These are phyloP conservation scores for Ips typographus DNA, from an alignment of 1,140 invertebrate genomes.

Conservation along the genomic window DNA sequence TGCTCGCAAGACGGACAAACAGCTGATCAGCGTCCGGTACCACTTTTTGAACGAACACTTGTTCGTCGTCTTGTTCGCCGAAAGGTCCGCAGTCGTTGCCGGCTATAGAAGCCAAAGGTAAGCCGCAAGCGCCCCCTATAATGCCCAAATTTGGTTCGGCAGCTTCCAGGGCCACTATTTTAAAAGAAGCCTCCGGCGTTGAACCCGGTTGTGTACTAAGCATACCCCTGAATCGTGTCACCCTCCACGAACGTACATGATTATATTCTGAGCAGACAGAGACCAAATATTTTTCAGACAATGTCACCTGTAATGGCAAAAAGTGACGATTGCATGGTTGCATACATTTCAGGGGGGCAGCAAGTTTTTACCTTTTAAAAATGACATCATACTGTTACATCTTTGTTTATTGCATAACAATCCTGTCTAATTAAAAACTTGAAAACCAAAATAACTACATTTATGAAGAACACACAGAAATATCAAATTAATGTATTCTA, in stretches of 20 bases:
- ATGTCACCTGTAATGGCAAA: constrained; percentile 67
- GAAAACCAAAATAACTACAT: too few species aligned
- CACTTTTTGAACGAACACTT: constrained; percentile 96
- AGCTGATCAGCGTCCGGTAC: constrained; percentile 94
- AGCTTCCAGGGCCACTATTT: constrained; percentile 88
- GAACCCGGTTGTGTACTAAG: constrained; percentile 97
- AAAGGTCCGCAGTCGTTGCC: constrained; percentile 90
- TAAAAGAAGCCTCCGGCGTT: constrained; percentile 94
- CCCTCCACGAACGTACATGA: constrained; percentile 95
- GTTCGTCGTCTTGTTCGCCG: constrained; percentile 96
- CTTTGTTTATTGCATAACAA: too few species aligned
- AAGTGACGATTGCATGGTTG: too few species aligned
- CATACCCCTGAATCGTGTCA: constrained; percentile 94
- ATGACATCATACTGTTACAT: too few species aligned
- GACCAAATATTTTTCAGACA: constrained; percentile 96
- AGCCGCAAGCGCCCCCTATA: constrained; percentile 6
- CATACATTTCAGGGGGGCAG: too few species aligned
- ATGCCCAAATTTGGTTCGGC: constrained; percentile 71
- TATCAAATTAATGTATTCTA: too few species aligned
- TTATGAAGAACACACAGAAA: too few species aligned
- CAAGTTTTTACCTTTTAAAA: too few species aligned
- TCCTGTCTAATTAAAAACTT: too few species aligned
- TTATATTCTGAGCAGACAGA: constrained; percentile 98
- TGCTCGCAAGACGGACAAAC: constrained; percentile 91
- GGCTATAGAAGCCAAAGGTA: constrained; percentile 15